These are phyloP conservation scores for Xiphias gladius DNA, from an alignment of 2,113 vertebrate species.

Conservation along the genomic window DNA sequence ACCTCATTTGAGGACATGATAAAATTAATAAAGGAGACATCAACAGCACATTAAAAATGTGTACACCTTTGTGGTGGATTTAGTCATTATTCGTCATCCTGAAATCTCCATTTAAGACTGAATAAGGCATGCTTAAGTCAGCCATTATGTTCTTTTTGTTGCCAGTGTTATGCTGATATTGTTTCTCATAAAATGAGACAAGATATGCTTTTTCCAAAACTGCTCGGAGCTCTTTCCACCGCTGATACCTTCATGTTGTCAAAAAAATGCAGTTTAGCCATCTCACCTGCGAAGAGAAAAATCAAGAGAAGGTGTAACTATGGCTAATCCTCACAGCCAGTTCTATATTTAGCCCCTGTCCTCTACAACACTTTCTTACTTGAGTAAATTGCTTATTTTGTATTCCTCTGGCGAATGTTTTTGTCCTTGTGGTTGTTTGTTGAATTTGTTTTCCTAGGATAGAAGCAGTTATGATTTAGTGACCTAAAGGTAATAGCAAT, in stretches of 20 bases:
- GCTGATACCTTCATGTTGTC: constrained; percentile 79
- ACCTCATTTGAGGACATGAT: constrained; percentile 79
- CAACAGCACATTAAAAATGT: constrained; percentile 95
- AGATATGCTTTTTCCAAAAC: constrained; percentile 82
- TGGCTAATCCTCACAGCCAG: constrained; percentile 60
- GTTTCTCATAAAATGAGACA: constrained; percentile 83
- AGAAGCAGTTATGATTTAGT: constrained; percentile 52
- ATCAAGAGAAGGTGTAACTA: constrained; percentile 67
- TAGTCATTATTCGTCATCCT: constrained; percentile 89
- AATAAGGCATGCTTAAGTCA: constrained; percentile 99
- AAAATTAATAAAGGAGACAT: constrained; percentile 87
- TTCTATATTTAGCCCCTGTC: constrained; percentile 65
- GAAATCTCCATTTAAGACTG: constrained; percentile 92
- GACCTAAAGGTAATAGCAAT: constrained; percentile 22
- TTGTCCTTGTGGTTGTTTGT: constrained; percentile 99
- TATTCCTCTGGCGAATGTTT: constrained; percentile 99
- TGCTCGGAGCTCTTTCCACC: constrained; percentile 71
- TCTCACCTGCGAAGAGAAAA: constrained; percentile 80
- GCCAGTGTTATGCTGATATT: constrained; percentile 87
- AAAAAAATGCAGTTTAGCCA: constrained; percentile 80
- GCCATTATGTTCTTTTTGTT: constrained; percentile 90
- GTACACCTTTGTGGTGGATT: constrained; percentile 89
- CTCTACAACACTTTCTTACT: constrained; percentile 71
- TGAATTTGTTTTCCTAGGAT: constrained; percentile 96
- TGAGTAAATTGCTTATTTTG: constrained; percentile 87